Conservation (phyloP, 2,797 vertebrate species). For the Acanthurus lineatus region DNA sequence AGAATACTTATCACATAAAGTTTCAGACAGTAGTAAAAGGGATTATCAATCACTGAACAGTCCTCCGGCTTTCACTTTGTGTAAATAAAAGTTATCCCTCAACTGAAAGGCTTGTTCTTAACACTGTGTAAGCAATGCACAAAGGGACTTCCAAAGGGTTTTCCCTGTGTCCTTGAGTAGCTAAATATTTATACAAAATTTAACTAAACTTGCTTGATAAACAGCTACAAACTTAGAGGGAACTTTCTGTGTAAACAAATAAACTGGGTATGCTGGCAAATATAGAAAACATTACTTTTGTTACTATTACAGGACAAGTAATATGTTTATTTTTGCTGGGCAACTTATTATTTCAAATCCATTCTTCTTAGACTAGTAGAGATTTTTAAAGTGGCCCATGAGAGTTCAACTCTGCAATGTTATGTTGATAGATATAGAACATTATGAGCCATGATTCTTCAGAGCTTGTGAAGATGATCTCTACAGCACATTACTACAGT, state of each 20-base stretch:
- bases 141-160: constrained; percentile 15
- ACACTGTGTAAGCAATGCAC: constrained; percentile 1
- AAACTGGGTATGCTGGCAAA: background rate
- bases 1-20: background rate
- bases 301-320: too few species aligned
- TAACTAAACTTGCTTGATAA: background rate
- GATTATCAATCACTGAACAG: background rate
- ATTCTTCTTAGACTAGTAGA: too few species aligned
- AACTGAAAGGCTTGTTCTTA: background rate
- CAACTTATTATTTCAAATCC: too few species aligned
- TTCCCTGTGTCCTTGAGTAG: constrained; percentile 1
- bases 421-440: too few species aligned
- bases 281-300: too few species aligned
- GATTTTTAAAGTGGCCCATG: too few species aligned
- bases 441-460: too few species aligned
- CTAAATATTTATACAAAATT: background rate
- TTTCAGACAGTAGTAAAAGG: background rate
- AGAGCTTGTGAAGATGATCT: too few species aligned
- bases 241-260: constrained; percentile 22
- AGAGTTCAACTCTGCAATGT: too few species aligned
- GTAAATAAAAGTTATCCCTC: background rate
- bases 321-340: too few species aligned
- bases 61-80: background rate
- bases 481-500: too few species aligned
- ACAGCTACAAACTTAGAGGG: background rate